Percentiles rank a stretch among this genome's conserved stretches.
Evolutionary conservation across 2,888 invertebrate species (phyloP).

Genomic region (Ferrisia virgata): DNA sequence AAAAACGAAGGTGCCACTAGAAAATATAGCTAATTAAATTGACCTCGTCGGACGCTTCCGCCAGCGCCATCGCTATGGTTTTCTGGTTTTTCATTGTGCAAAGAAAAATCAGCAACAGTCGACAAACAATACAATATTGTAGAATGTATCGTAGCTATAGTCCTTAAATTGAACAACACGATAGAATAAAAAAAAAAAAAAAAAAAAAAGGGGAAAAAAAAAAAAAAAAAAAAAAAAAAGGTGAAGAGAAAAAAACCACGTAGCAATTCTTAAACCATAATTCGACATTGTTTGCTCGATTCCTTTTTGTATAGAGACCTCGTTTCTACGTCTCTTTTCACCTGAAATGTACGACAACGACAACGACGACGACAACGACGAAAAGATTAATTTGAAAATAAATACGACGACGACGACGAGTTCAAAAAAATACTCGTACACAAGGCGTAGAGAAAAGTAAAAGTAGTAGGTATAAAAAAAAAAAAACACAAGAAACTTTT

Average conservation of each 20-base stretch:
- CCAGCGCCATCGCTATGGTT: too few species aligned
- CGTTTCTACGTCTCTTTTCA: neutral
- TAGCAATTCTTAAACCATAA: neutral
- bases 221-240: neutral
- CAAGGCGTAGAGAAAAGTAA: too few species aligned
- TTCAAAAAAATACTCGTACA: too few species aligned
- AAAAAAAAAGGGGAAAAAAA: too few species aligned
- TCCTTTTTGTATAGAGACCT: neutral
- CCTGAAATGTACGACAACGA: neutral
- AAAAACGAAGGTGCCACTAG: neutral
- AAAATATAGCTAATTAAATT: neutral
- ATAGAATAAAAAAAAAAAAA: neutral
- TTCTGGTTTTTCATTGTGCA: neutral
- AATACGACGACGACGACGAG: neutral
- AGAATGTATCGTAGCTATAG: too few species aligned
- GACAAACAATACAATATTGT: neutral
- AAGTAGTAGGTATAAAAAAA: too few species aligned
- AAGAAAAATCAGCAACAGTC: neutral
- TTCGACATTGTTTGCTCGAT: neutral
- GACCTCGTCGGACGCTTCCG: neutral
- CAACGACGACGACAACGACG: neutral
- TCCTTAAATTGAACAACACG: neutral
- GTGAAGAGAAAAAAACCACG: too few species aligned
- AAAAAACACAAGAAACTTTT: too few species aligned
- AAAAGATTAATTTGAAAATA: neutral